Percentiles rank a stretch among this genome's conserved stretches.
These are phyloP conservation scores for Monoplex corrugatus DNA, from an alignment of 2,888 invertebrate species.

Conservation along the genomic window DNA sequence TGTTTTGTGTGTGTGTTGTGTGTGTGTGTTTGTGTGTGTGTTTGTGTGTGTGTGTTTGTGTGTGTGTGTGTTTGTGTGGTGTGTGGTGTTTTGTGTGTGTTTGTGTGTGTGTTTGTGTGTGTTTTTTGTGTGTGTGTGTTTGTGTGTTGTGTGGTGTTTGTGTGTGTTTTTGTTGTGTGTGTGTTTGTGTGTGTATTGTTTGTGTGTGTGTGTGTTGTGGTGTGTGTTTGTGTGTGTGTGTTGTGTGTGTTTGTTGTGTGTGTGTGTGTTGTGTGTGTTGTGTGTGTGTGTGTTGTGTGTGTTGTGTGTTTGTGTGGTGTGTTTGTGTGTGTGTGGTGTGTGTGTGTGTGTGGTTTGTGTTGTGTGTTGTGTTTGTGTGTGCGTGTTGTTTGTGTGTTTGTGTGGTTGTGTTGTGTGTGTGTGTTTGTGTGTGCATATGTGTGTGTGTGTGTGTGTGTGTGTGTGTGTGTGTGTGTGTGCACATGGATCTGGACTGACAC, in stretches of 20 bases:
- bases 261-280: background rate
- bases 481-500: no score
- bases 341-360: background rate
- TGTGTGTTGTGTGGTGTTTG: no score
- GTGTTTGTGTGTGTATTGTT: background rate
- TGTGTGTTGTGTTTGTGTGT: background rate
- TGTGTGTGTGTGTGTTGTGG: background rate
- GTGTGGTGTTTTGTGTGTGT: conserved; percentile 81
- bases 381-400: background rate
- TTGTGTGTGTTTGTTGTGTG: background rate
- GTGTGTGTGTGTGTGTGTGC: background rate
- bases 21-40: background rate
- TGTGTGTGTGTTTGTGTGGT: background rate
- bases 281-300: background rate
- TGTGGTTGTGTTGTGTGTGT: background rate
- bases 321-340: background rate
- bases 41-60: background rate
- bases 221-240: no score
- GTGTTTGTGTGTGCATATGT: background rate
- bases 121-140: background rate
- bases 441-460: background rate
- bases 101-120: background rate
- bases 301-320: background rate
- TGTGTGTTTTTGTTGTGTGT: background rate
- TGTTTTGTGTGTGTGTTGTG: background rate